A percentile compares a stretch with the other conserved stretches of the same genome.
phyloP scores from a whole-genome alignment of 2,888 invertebrate genomes.

The Ophion ellenae region DNA sequence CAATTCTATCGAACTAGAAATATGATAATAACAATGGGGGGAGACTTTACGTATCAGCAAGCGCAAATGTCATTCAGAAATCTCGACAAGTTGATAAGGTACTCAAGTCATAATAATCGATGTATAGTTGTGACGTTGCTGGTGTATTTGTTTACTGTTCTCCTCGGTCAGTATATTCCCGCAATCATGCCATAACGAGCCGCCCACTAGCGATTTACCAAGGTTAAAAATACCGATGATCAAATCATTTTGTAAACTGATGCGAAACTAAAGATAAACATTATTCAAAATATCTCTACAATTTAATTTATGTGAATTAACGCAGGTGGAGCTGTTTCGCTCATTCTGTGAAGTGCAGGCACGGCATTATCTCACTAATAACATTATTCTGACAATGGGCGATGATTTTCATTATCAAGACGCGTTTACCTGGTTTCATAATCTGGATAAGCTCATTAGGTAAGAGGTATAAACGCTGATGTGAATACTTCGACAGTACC shows the following conservation, averaged over 20 bases:
- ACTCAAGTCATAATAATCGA: slow-evolving; percentile 57
- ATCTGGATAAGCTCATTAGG: slow-evolving; percentile 95
- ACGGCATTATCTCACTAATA: slow-evolving; percentile 87
- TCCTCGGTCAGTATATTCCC: neutral
- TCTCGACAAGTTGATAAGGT: slow-evolving; percentile 93
- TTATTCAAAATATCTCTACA: neutral
- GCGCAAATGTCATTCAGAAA: slow-evolving; percentile 93
- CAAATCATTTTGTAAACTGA: neutral
- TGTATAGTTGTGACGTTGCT: neutral
- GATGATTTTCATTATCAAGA: slow-evolving; percentile 95
- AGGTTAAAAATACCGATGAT: slow-evolving; percentile 63
- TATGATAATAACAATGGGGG: slow-evolving; percentile 94
- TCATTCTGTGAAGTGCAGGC: slow-evolving; percentile 85
- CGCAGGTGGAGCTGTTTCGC: slow-evolving; percentile 87
- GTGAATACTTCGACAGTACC: neutral
- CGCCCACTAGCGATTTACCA: slow-evolving; percentile 42
- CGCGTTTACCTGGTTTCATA: slow-evolving; percentile 91
- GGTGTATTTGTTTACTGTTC: slow-evolving; percentile 17
- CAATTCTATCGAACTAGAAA: slow-evolving; percentile 88
- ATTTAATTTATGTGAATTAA: slow-evolving; percentile 51
- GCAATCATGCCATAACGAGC: slow-evolving; percentile 5
- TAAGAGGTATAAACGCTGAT: slow-evolving; percentile 84
- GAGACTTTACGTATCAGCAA: slow-evolving; percentile 94
- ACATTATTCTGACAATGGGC: slow-evolving; percentile 96
- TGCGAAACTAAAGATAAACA: neutral